phyloP scores from a whole-genome alignment of 2,113 vertebrate species.

The Nyctibius bracteatus region DNA sequence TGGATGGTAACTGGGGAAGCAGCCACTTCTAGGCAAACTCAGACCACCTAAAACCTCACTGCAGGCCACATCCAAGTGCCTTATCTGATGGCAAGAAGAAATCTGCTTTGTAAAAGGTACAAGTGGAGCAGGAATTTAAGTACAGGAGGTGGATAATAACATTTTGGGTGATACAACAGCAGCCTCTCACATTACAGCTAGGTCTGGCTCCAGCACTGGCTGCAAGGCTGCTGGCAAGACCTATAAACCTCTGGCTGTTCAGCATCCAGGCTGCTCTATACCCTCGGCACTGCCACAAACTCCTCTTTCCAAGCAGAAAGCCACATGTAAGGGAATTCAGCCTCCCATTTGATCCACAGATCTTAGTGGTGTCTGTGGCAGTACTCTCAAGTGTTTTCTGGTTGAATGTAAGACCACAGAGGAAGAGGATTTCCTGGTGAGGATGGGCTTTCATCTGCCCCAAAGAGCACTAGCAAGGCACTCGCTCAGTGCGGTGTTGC shows the following conservation, averaged over 20 bases:
- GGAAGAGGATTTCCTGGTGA: neutral
- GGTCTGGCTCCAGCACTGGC: neutral
- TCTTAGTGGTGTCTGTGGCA: neutral
- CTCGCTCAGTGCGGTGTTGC: accelerated
- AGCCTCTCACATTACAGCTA: neutral
- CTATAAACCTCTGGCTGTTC: neutral
- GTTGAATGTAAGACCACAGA: neutral
- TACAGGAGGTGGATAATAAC: neutral
- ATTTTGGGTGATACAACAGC: neutral
- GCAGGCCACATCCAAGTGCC: neutral
- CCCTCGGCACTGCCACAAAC: neutral
- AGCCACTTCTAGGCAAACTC: neutral
- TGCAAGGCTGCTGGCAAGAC: neutral
- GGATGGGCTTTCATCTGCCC: neutral
- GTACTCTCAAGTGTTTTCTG: neutral
- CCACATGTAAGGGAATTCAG: neutral
- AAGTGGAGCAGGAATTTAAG: neutral
- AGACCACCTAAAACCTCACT: neutral
- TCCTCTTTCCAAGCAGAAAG: neutral
- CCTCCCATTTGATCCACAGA: neutral
- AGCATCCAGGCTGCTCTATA: neutral
- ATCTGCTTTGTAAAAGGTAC: neutral
- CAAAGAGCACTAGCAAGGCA: neutral
- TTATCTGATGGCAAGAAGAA: neutral
- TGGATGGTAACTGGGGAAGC: neutral